phyloP scores from a whole-genome alignment of 2,797 vertebrate genomes.

The Microhierax caerulescens region DNA sequence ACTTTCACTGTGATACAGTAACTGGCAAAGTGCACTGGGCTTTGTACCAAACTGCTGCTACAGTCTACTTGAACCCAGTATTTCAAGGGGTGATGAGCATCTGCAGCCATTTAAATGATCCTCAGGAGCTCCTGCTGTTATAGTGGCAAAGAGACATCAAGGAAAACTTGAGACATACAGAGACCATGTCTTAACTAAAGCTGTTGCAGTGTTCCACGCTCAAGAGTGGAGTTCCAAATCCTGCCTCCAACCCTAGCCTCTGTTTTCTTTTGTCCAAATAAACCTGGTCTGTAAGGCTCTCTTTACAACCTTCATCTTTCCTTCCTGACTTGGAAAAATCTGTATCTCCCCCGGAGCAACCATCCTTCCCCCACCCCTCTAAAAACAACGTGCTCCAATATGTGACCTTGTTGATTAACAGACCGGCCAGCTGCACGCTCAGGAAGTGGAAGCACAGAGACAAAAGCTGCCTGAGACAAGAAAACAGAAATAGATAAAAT shows the following conservation, averaged over 20 bases:
- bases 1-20: fast-evolving
- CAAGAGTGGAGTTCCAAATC: not conserved
- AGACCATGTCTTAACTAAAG: not conserved
- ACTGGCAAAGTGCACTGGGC: fast-evolving
- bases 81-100: not conserved
- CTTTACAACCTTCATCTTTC: not conserved
- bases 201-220: not conserved
- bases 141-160: not conserved
- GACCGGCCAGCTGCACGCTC: constrained; percentile 13
- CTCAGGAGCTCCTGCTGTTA: not conserved
- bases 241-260: not conserved
- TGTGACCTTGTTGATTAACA: not conserved
- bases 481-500: constrained; percentile 52
- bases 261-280: not conserved
- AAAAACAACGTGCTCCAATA: not conserved
- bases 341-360: fast-evolving
- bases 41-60: not conserved
- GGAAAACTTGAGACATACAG: not conserved
- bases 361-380: not conserved
- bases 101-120: not conserved
- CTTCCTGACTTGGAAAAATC: constrained; percentile 2
- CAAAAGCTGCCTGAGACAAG: constrained; percentile 42
- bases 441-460: constrained; percentile 44
- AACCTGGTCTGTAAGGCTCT: not conserved
- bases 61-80: fast-evolving